Conservation (phyloP, 1,140 invertebrate species). For the Caenorhabditis latens region DNA sequence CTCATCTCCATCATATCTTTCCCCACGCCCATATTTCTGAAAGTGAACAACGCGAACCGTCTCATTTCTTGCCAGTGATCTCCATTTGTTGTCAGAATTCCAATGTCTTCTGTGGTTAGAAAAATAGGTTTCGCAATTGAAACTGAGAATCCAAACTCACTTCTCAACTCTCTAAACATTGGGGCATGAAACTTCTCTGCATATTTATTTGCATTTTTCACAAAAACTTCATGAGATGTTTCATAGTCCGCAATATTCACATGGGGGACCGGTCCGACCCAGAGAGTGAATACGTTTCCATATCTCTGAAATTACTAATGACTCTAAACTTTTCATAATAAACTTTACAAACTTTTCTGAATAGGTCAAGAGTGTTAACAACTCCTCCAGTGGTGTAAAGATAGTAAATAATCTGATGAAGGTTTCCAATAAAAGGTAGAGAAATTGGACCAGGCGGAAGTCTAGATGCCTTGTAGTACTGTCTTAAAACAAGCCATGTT, state of each 20-base stretch:
- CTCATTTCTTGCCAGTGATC: slow-evolving; percentile 86
- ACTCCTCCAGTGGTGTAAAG: not conserved
- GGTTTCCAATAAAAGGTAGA: slow-evolving; percentile 9
- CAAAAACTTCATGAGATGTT: slow-evolving; percentile 38
- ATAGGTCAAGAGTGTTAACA: not conserved
- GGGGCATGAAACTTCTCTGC: not conserved
- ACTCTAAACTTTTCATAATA: not conserved
- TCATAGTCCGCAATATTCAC: slow-evolving; percentile 31
- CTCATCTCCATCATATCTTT: slow-evolving; percentile 80
- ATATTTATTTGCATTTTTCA: slow-evolving; percentile 30
- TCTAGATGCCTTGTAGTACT: not conserved
- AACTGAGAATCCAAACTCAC: not conserved
- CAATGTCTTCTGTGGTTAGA: not conserved
- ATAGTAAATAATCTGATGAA: slow-evolving; percentile 1
- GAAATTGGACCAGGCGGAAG: slow-evolving; percentile 31
- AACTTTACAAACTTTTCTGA: not conserved
- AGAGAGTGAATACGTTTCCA: slow-evolving; percentile 10
- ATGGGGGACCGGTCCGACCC: slow-evolving; percentile 34
- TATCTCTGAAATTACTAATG: not conserved
- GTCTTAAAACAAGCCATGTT: not conserved
- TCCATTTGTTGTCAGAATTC: not conserved
- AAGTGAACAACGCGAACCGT: slow-evolving; percentile 83
- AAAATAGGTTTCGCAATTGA: not conserved
- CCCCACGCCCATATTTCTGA: slow-evolving; percentile 85
- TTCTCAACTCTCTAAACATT: not conserved